Conservation (phyloP, 2,113 vertebrate genomes). For the Prolemur simus region DNA sequence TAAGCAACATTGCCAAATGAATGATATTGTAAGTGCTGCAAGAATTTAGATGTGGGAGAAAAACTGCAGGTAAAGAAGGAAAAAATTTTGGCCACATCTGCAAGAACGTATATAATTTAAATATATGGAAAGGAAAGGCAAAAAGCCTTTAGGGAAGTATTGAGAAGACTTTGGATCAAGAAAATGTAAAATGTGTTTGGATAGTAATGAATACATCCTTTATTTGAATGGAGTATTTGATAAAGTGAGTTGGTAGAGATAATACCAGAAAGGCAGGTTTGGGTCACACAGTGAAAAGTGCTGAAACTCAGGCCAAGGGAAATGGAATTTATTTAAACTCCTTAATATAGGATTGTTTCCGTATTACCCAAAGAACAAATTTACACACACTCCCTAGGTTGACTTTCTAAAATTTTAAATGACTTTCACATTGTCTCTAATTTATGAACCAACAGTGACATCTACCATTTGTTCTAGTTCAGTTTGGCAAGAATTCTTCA, state of each 20-base stretch:
- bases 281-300: background rate
- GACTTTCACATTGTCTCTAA: background rate
- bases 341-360: background rate
- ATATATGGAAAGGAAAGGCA: background rate
- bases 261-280: background rate
- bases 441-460: background rate
- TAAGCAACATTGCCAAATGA: background rate
- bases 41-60: background rate
- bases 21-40: background rate
- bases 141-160: background rate
- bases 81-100: background rate
- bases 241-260: background rate
- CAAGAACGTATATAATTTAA: background rate
- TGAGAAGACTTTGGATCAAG: background rate
- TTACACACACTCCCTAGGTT: background rate
- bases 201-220: background rate
- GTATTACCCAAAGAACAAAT: background rate
- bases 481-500: background rate
- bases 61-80: background rate
- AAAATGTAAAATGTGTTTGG: background rate
- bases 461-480: background rate
- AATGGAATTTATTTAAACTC: conserved; percentile 5
- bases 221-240: background rate
- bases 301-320: conserved; percentile 1
- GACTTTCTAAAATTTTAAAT: background rate